Conservation (phyloP, 2,113 vertebrate species). For the Oncorhynchus nerka region DNA sequence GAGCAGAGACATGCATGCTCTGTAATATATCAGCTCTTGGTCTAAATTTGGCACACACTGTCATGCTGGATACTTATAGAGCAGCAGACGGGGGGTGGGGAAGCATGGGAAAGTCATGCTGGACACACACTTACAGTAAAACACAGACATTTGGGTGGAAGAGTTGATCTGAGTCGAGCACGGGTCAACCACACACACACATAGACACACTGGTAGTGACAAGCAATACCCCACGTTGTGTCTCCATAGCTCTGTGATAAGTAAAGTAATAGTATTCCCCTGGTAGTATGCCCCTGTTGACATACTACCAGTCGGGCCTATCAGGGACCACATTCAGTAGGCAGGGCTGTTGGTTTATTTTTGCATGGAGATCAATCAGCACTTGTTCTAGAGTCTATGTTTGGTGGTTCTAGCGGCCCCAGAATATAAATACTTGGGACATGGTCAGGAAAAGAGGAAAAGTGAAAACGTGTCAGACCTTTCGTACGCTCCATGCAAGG, state of each 20-base stretch:
- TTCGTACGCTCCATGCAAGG: constrained; percentile 48
- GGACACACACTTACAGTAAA: constrained; percentile 1
- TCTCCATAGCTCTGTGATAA: constrained; percentile 22
- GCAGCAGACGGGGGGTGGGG: constrained; percentile 47
- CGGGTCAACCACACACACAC: neutral
- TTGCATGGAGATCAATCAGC: constrained; percentile 70
- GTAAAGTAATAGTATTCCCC: constrained; percentile 26
- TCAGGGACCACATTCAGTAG: neutral
- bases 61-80: constrained; percentile 68
- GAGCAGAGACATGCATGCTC: neutral
- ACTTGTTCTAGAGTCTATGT: constrained; percentile 57
- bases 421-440: constrained; percentile 76
- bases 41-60: constrained; percentile 66
- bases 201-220: neutral
- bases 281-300: constrained; percentile 34
- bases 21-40: neutral
- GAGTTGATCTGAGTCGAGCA: neutral
- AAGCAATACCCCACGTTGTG: neutral
- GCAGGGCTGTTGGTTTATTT: constrained; percentile 64
- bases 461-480: constrained; percentile 75
- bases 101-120: constrained; percentile 9
- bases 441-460: constrained; percentile 72
- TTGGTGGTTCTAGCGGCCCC: constrained; percentile 57
- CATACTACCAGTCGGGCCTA: constrained; percentile 38
- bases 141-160: constrained; percentile 2